Percentiles rank a stretch among this genome's conserved stretches.
These are phyloP conservation scores for Listronotus bonariensis DNA, from an alignment of 1,140 invertebrate species.

Conservation along the genomic window DNA sequence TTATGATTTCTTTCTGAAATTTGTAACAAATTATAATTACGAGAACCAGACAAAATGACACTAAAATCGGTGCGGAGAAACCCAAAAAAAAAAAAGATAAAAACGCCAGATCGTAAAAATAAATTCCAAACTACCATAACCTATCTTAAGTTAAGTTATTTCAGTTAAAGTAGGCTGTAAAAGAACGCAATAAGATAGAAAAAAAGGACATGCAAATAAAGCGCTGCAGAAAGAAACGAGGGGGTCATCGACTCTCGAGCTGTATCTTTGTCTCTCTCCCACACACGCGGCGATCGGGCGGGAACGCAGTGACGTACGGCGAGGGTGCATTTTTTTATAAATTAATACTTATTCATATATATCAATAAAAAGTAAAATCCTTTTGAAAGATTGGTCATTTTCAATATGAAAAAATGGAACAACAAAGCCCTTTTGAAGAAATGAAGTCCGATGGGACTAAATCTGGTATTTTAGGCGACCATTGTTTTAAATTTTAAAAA, in stretches of 20 bases:
- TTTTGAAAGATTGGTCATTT: too few relatives aligned
- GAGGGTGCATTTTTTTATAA: background rate
- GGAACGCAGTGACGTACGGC: conserved; percentile 35
- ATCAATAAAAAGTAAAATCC: too few relatives aligned
- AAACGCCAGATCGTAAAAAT: conserved; percentile 38
- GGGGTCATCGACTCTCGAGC: conserved; percentile 50
- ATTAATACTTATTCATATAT: too few relatives aligned
- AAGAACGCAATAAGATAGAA: conserved; percentile 56
- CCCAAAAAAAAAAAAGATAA: conserved; percentile 12
- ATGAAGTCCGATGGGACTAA: too few relatives aligned
- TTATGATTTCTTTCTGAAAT: too few relatives aligned
- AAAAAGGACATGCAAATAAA: conserved; percentile 57
- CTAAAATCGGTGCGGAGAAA: conserved; percentile 5
- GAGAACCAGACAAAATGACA: conserved; percentile 12
- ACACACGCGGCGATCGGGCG: conserved; percentile 37
- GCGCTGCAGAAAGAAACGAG: conserved; percentile 55
- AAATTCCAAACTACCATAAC: conserved; percentile 51
- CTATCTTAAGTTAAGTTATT: conserved; percentile 56
- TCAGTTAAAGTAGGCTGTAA: conserved; percentile 57
- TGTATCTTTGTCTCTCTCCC: conserved; percentile 41
- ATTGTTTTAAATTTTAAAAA: too few relatives aligned
- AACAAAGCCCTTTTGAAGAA: too few relatives aligned
- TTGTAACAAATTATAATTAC: background rate
- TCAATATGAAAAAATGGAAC: too few relatives aligned
- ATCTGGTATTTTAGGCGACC: too few relatives aligned